Percentiles rank a stretch among this genome's conserved stretches.
Evolutionary conservation across 2,888 invertebrate species (phyloP).

Genomic region (Limnephilus rhombicus): DNA sequence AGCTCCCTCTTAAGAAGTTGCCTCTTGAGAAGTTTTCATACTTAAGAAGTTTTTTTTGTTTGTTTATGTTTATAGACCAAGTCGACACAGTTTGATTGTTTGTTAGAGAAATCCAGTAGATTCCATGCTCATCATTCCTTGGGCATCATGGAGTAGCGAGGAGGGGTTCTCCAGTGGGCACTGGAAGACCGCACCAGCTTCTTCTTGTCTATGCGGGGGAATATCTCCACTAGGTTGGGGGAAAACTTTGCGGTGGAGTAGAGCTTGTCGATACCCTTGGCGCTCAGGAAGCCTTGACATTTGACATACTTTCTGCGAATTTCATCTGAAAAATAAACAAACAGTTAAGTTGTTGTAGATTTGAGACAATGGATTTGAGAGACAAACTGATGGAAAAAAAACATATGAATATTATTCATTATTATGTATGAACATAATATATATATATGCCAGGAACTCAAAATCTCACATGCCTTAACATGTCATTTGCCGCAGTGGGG

Average conservation of each 20-base stretch:
- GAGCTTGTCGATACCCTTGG: constrained; percentile 77
- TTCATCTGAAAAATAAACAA: constrained; percentile 70
- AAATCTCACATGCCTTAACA: too few species aligned
- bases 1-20: too few species aligned
- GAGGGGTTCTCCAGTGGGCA: constrained; percentile 86
- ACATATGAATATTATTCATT: background rate
- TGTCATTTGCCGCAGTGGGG: too few species aligned
- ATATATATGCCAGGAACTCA: too few species aligned
- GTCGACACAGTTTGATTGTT: background rate
- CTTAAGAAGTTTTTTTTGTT: too few species aligned
- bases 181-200: constrained; percentile 85
- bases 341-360: background rate
- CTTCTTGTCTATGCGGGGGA: constrained; percentile 82
- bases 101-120: background rate
- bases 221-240: constrained; percentile 83
- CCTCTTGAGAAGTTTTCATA: too few species aligned
- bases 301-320: constrained; percentile 73
- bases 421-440: too few species aligned
- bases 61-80: too few species aligned
- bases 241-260: constrained; percentile 80
- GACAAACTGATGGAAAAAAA: background rate
- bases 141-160: constrained; percentile 79
- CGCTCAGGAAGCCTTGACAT: constrained; percentile 73
- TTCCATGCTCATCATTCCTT: constrained; percentile 18
- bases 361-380: too few species aligned